Conservation (phyloP, 2,888 invertebrate species). For the Rhagonycha fulva region DNA sequence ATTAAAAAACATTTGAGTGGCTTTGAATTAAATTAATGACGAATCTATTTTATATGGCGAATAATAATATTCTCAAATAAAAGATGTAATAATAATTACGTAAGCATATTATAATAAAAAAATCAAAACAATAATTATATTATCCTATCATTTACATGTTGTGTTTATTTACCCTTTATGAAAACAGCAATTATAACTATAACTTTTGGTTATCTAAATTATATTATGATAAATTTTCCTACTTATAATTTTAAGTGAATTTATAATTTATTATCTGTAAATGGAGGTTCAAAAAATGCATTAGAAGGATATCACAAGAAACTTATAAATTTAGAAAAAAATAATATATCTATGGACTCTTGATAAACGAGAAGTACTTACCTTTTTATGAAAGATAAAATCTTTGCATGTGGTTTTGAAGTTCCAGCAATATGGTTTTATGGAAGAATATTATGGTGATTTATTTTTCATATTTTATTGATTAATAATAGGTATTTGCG, state of each 20-base stretch:
- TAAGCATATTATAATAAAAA: no score
- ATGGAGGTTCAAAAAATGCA: background rate
- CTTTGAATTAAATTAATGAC: background rate
- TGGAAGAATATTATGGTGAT: slow-evolving; percentile 45
- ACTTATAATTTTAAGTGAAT: background rate
- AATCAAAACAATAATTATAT: no score
- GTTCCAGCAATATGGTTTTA: slow-evolving; percentile 45
- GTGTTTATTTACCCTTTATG: background rate
- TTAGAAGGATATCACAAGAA: background rate
- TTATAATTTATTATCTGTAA: background rate
- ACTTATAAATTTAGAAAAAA: background rate
- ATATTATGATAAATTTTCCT: no score
- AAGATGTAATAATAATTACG: background rate
- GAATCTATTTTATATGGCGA: background rate
- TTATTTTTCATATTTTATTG: slow-evolving; percentile 46
- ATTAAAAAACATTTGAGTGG: slow-evolving; percentile 11
- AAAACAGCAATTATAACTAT: background rate
- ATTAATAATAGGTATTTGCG: slow-evolving; percentile 42
- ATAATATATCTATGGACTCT: background rate
- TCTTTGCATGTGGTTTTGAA: slow-evolving; percentile 46
- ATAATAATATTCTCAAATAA: background rate
- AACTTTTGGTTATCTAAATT: no score
- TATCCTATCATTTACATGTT: no score
- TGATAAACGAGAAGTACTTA: slow-evolving; percentile 15
- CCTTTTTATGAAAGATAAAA: slow-evolving; percentile 41